Evolutionary conservation across 2,113 vertebrate genomes (phyloP), one percentile per base, ranked within the genome.

Genomic region (Caracal caracal): DNA sequence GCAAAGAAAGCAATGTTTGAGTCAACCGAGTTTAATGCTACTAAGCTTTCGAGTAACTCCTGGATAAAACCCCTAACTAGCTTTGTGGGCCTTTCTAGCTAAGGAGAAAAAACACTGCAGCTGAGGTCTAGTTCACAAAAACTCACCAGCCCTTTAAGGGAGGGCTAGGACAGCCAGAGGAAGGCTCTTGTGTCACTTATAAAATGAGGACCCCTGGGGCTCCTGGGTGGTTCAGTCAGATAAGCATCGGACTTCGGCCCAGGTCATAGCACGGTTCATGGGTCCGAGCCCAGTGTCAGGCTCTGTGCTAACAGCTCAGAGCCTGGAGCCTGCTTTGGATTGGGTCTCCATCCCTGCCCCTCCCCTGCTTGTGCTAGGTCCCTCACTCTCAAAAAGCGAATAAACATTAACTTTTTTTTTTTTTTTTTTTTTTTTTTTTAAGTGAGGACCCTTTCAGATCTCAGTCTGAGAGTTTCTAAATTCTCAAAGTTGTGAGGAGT

Each of bases 401-500:
- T 0, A 53, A 53, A 53, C 53, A 53, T 19, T 53, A 53, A 6
- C 5, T 53, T 53, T 17, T 17, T 17, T 16, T 5, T 53, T 53
- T 19, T 19, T 16, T 13, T 51, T 51, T 51, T 15, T 53, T 51
- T 51, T 16, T 51, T 51, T 15, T 16, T 16, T 53, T 6, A 70
- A 84, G 61, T 22, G 10, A 95, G 28, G 63, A 66, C 35, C 13
- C 63, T 88, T 88, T 70, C 59, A 95, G 51, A 93, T 78, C 70
- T 76, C 37, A 94, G 43, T 66, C 73, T 93, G 24, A 63, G 22
- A 86, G 28, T 88, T 89, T 96, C 59, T 86, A 76, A 94, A 79
- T 94, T 94, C 61, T 93, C 40, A 37, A 93, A 80, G 73, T 86
- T 95, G 75, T 17, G 70, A 96, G 28, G 51, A 96, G 49, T 65